Evolutionary conservation across 2,797 vertebrate genomes (phyloP), one percentile per base, ranked within the genome.

Genomic region (Tarsius wallacei): DNA sequence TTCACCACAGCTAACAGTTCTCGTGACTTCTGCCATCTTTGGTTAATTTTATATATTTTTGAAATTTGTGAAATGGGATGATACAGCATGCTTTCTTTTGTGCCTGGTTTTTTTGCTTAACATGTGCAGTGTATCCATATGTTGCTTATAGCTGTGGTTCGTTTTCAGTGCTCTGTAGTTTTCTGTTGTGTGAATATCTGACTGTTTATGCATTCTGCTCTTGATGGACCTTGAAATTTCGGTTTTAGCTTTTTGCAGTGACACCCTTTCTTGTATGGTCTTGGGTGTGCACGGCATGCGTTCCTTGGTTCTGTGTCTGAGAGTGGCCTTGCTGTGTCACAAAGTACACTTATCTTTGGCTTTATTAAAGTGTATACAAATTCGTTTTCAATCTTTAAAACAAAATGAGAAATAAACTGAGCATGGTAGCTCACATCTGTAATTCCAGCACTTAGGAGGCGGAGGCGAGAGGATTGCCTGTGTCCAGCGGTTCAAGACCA

Each of bases 11-110:
- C 7, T 80, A 59, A 81, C 7, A 5, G 57, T 24, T 33, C 24
- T 82, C 89, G 71, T 63, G 24, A 74, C 49, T 87, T 93, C 47
- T 82, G 26, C 57, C 12, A 77, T 19, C 21, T 12, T n/a, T 36
- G 13, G 31, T 80, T 92, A 64, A 71, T 73, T 73, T 80, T 7
- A 66, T 6, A 19, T 59, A 3, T 36, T 90, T 85, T 84, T 53
- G 85, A 86, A 80, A 84, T 84, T 86, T 96, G 31, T 73, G 64
- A 90, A 81, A 71, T 89, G 63, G 22, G 5, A 21, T 90, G 3
- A 21, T 51, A 26, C 14, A 68, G 11, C 16, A 28, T 49, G 19
- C 24, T 82, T 14, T 22, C 19, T 78, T 78, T 86, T 73, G 28
- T 47, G 11, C 21, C 15, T 73, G 15, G 15, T 93, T 85, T 90